Evolutionary conservation across 2,113 vertebrate species (phyloP).

Genomic region (Macrotis lagotis): DNA sequence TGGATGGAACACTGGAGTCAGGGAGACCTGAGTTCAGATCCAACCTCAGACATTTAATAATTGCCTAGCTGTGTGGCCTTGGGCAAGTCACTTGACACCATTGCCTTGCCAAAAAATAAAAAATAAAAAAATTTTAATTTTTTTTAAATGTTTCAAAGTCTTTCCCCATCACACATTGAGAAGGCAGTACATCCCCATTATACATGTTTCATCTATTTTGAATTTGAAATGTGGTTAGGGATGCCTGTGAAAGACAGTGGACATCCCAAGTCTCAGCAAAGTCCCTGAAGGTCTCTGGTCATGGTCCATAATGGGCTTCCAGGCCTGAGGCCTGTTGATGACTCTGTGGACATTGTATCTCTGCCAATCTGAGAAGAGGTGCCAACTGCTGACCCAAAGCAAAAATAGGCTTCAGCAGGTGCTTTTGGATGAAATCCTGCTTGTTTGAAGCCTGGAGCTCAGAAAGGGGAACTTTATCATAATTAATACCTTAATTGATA

Average conservation of each 20-base stretch:
- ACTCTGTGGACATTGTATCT: neutral
- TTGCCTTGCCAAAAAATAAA: too few species aligned
- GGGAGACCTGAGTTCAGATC: too few species aligned
- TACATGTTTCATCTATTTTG: neutral
- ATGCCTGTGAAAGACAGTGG: neutral
- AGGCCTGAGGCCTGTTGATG: neutral
- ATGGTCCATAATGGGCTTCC: neutral
- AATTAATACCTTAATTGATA: neutral
- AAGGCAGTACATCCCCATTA: neutral
- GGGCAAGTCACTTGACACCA: too few species aligned
- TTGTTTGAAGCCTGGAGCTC: neutral
- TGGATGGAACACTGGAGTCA: too few species aligned
- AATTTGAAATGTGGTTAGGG: neutral
- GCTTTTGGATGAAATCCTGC: neutral
- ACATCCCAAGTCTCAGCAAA: rapidly evolving
- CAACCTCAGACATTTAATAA: too few species aligned
- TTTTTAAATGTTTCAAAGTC: too few species aligned
- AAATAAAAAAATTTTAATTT: too few species aligned
- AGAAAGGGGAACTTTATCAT: rapidly evolving
- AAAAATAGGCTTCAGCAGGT: neutral
- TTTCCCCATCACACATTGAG: neutral
- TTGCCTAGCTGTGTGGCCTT: too few species aligned
- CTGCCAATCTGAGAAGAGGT: neutral
- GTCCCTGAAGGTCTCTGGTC: neutral
- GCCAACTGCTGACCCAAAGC: neutral